A percentile compares a stretch with the other conserved stretches of the same genome.
phyloP scores from a whole-genome alignment of 2,797 vertebrate species.

The Phaenicophaeus curvirostris region DNA sequence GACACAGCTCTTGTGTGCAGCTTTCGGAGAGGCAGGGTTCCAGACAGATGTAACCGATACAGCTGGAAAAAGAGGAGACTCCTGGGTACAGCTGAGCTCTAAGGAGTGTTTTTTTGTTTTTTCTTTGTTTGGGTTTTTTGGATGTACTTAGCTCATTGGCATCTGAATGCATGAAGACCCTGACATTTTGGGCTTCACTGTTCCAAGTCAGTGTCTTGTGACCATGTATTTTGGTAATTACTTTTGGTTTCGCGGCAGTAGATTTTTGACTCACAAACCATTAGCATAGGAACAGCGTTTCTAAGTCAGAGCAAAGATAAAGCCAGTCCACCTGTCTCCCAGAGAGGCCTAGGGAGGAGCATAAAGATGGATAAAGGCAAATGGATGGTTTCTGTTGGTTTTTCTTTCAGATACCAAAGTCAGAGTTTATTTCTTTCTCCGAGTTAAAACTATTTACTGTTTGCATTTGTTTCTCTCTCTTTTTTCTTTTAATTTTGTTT shows the following conservation, averaged over 20 bases:
- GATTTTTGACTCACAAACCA: not conserved
- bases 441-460: not conserved
- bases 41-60: conserved; percentile 40
- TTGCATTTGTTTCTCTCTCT: not conserved
- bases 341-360: not conserved
- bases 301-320: not conserved
- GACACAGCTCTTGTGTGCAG: not conserved
- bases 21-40: conserved; percentile 32
- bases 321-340: not conserved
- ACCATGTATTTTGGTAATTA: not conserved
- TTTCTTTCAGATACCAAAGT: not conserved
- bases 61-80: conserved; percentile 31
- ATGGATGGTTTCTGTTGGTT: not conserved
- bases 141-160: not conserved
- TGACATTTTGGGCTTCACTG: not conserved
- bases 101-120: not conserved
- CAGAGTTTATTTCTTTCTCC: not conserved
- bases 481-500: too few species aligned
- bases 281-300: not conserved
- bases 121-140: not conserved
- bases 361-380: not conserved
- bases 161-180: not conserved
- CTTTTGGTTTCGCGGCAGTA: not conserved
- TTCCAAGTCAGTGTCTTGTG: not conserved
- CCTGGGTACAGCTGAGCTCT: not conserved